Evolutionary conservation across 2,113 vertebrate genomes (phyloP), one percentile per base, ranked within the genome.

Genomic region (Hiodon tergisus): DNA sequence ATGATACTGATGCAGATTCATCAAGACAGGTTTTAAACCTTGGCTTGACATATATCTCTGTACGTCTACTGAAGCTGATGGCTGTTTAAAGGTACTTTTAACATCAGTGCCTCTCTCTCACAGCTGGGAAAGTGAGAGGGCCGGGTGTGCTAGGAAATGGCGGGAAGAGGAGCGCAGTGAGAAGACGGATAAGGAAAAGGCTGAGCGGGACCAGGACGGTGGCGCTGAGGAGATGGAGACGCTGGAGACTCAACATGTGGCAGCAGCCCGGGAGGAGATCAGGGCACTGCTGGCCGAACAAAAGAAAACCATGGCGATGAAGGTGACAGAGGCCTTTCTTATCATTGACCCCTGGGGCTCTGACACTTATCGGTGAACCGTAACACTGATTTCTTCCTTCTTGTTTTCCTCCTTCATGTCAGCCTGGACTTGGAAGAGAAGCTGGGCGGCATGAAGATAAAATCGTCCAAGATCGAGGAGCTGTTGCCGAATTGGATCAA

Each of bases 41-140:
- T 62, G n/a, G 6, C n/a, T 8, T 63, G 17, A 63, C n/a, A n/a
- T 31, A 3, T 46, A 8, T 6, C 17, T 17, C 16, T 63, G 13
- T 4, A 4, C 46, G 7, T 3, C 3, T 57, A 53, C 14, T 50
- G 11, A 16, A 11, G 5, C 7, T 31, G 31, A 31, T 31, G 31
- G 31, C 1, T 31, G 31, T 31, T 31, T 31, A 31, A 31, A 31
- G 31, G 31, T 31, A 31, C 46, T 48, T 17, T 5, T 71, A 6
- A 71, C 10, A 16, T 55, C 13, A n/a, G 50, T 69, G 8, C 8
- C 3, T 59, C 11, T 60, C 60, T 6, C 55, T 78, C 62, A 7
- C 72, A 91, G 89, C 80, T 91, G 90, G 88, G 87, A 92, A 74
- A 7, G 1, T 47, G 85, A 89, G 73, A 89, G 84, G 76, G 76